Evolutionary conservation across 2,888 invertebrate genomes (phyloP).

Genomic region (Phaedon cochleariae): DNA sequence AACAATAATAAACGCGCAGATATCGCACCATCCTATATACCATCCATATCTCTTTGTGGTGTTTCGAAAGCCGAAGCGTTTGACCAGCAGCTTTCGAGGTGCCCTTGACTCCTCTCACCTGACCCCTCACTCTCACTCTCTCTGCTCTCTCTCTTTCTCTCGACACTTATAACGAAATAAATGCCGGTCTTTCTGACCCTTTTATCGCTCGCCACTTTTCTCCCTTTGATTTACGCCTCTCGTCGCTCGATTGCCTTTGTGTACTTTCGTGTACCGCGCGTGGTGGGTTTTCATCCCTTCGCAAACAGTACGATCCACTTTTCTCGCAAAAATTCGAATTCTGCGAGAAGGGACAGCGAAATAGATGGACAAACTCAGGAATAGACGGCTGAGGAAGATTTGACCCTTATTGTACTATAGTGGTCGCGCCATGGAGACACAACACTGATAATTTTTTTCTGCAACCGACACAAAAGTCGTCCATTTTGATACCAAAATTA

Average conservation of each 20-base stretch:
- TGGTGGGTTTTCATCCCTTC: not conserved
- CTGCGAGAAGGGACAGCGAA: too few species aligned
- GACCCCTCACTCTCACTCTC: too few species aligned
- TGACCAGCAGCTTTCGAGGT: constrained; percentile 4
- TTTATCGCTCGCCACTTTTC: constrained; percentile 26
- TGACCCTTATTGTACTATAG: too few species aligned
- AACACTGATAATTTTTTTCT: too few species aligned
- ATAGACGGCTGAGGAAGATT: too few species aligned
- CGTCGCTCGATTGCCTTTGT: constrained; percentile 15
- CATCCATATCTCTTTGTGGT: not conserved
- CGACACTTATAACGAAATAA: constrained; percentile 31
- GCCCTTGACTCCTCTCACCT: constrained; percentile 30
- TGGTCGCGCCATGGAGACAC: too few species aligned
- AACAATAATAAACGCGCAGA: not conserved
- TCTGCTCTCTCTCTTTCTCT: too few species aligned
- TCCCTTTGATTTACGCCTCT: constrained; percentile 30
- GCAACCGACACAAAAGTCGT: too few species aligned
- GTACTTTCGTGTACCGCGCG: constrained; percentile 23
- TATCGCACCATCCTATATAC: not conserved
- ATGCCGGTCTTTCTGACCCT: constrained; percentile 27
- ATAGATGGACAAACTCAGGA: too few species aligned
- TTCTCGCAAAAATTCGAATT: too few species aligned
- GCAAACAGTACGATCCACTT: too few species aligned
- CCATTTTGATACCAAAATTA: too few species aligned
- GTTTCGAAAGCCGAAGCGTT: not conserved